A percentile compares a stretch with the other conserved stretches of the same genome.
Evolutionary conservation across 2,797 vertebrate genomes (phyloP).

Genomic region (Anabacerthia variegaticeps): DNA sequence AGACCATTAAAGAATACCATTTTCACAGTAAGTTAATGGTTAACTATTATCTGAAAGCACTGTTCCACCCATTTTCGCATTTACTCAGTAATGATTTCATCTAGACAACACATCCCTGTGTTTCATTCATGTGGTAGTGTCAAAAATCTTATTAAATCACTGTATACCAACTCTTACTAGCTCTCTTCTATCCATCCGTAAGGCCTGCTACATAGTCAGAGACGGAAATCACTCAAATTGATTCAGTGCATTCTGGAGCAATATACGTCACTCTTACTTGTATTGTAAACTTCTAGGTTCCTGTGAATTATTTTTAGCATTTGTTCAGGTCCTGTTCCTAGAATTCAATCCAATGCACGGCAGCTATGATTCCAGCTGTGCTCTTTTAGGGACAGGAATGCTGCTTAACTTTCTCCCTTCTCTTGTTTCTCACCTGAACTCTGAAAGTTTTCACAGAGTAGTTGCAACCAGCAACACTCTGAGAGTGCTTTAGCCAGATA

Average conservation of each 20-base stretch:
- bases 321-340: neutral
- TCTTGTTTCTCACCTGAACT: neutral
- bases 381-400: neutral
- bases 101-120: neutral
- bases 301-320: neutral
- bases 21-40: neutral
- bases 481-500: neutral
- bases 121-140: neutral
- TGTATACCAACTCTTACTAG: neutral
- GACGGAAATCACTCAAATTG: neutral
- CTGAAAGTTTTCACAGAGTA: neutral
- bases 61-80: neutral
- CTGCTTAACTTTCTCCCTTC: neutral
- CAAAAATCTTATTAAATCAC: neutral
- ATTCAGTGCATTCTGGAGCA: neutral
- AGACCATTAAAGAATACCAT: neutral
- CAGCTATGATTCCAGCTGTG: neutral
- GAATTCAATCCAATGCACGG: neutral
- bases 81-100: neutral
- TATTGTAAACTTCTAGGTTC: neutral
- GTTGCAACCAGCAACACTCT: neutral
- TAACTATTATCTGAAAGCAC: neutral
- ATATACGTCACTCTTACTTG: neutral
- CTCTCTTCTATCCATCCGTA: neutral
- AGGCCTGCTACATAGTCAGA: neutral